A percentile compares a stretch with the other conserved stretches of the same genome.
phyloP scores from a whole-genome alignment of 2,888 invertebrate genomes.

The Orthonevra nobilis region DNA sequence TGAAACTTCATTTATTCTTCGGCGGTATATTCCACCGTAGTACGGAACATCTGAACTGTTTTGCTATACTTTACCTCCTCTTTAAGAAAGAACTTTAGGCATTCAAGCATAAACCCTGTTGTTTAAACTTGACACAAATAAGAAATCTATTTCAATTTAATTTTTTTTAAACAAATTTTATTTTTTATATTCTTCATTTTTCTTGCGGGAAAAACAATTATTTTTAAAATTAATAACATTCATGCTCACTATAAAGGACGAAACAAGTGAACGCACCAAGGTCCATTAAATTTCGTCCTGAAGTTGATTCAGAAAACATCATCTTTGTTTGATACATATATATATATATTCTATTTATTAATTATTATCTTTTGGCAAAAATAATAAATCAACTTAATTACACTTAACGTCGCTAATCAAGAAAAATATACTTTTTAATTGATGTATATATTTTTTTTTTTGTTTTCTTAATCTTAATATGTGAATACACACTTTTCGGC shows the following conservation, averaged over 20 bases:
- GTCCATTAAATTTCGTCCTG: conserved; percentile 6
- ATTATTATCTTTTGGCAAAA: conserved; percentile 58
- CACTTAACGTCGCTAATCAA: conserved; percentile 45
- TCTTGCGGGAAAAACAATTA: conserved; percentile 46
- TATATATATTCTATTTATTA: conserved; percentile 24
- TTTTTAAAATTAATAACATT: conserved; percentile 65
- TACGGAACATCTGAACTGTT: no score
- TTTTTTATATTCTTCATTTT: conserved; percentile 53
- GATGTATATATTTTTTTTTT: conserved; percentile 29
- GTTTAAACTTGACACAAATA: conserved; percentile 25
- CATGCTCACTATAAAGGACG: conserved; percentile 42
- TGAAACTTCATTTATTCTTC: no score
- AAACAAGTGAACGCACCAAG: conserved; percentile 23
- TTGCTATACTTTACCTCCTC: no score
- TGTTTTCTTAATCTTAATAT: conserved; percentile 28
- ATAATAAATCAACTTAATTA: conserved; percentile 53
- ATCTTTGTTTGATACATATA: conserved; percentile 40
- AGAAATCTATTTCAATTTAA: conserved; percentile 34
- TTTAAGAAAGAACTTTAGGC: no score
- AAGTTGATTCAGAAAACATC: conserved; percentile 48
- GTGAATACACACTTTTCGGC: conserved; percentile 52
- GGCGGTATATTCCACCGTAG: no score
- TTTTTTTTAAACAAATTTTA: conserved; percentile 72
- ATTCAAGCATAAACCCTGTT: no score
- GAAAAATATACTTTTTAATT: conserved; percentile 46